A percentile compares a stretch with the other conserved stretches of the same genome.
Evolutionary conservation across 2,113 vertebrate genomes (phyloP).

Genomic region (Tinamus guttatus): DNA sequence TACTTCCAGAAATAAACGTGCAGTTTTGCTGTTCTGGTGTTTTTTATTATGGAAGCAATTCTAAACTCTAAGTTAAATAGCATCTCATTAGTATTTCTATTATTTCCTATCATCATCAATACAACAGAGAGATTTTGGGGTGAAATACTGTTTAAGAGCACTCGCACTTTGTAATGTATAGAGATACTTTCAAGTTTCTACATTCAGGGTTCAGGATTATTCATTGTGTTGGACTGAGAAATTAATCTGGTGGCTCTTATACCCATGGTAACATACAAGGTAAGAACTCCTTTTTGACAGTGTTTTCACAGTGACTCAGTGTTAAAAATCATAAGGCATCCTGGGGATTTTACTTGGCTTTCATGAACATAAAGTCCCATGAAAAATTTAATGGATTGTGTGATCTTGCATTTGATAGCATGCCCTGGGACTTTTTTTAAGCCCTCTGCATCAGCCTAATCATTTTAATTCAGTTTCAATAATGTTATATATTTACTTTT

Average conservation of each 20-base stretch:
- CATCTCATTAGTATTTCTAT: neutral
- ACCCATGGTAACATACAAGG: neutral
- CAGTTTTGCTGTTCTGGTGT: neutral
- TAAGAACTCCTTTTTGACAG: neutral
- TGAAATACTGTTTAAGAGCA: neutral
- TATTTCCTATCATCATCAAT: neutral
- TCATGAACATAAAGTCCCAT: neutral
- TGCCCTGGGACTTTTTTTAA: neutral
- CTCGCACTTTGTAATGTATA: neutral
- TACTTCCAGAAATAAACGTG: neutral
- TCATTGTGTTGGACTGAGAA: neutral
- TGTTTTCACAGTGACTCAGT: neutral
- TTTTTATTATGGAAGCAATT: neutral
- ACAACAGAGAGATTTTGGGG: neutral
- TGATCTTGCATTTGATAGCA: neutral
- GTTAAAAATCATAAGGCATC: neutral
- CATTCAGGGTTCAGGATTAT: neutral
- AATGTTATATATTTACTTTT: slow-evolving; percentile 40
- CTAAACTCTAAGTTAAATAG: neutral
- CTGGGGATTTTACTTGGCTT: neutral
- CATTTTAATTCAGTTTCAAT: slow-evolving; percentile 11
- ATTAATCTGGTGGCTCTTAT: neutral
- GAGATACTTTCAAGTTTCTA: neutral
- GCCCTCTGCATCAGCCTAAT: neutral
- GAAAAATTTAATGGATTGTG: slow-evolving; percentile 1